Base-by-base conservation (phyloP, 1,140 invertebrate genomes). In the Trachelipus rathkii region DNA sequence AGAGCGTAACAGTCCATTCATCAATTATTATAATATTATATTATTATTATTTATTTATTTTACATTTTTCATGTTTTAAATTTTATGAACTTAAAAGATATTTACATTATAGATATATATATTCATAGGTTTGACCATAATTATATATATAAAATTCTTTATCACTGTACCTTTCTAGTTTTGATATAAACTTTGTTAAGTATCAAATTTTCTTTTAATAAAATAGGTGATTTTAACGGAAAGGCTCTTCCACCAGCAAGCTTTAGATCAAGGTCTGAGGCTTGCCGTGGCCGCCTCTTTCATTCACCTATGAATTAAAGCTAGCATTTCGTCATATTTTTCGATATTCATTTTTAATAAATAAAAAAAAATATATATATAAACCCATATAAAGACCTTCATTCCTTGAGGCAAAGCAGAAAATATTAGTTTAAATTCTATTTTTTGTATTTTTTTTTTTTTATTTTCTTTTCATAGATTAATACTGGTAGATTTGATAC, bases 31-130 rank as follows among this genome's bases (percentile, higher is more conserved):
- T n/a, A n/a, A n/a, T n/a, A n/a, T n/a, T n/a, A n/a, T 50, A 50
- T 50, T 50, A 15, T 50, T 50, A 15, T 50, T 50, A 50, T 9
- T 50, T 70, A 10, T 70, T 44, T 70, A 21, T 11, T n/a, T 15
- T 71, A 15, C 11, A n/a, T 71, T 71, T 71, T 33, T 71, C 69
- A 71, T 15, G 11, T 71, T 33, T 71, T 71, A 15, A n/a, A 60
- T 60, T 33, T 33, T 33, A 3, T 33, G 33, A 67, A 67, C 19
- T 67, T 21, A 3, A 6, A 21, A 23, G 66, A 21, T 67, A 3
- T 33, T 33, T 33, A 33, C 33, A 33, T 33, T 33, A 33, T 33
- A 33, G 1, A 33, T 33, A 33, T 33, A 33, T 33, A 33, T 33
- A 3, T 33, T 33, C 33, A 23, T 21, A 67, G 23, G 23, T 19